phyloP scores from a whole-genome alignment of 2,888 invertebrate genomes.

The Globia sparganii region DNA sequence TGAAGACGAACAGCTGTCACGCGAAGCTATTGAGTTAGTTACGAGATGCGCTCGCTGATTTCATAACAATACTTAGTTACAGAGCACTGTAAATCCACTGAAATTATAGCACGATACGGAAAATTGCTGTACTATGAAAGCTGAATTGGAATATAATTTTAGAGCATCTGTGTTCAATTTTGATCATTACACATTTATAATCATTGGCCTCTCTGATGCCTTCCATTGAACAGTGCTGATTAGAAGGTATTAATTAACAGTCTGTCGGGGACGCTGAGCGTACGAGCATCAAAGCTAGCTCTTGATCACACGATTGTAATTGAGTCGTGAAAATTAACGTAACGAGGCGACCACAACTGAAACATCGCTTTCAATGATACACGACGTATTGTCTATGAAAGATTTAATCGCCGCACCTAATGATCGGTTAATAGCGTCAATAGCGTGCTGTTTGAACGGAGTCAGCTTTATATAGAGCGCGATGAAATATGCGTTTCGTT shows the following conservation, averaged over 20 bases:
- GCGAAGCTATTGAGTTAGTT: constrained; percentile 68
- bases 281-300: constrained; percentile 58
- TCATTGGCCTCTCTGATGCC: constrained; percentile 20
- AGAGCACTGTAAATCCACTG: background rate
- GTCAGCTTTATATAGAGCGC: constrained; percentile 67
- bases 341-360: constrained; percentile 42
- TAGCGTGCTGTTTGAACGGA: constrained; percentile 68
- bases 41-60: constrained; percentile 25
- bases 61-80: background rate
- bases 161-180: constrained; percentile 15
- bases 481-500: constrained; percentile 68
- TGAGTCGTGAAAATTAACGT: constrained; percentile 53
- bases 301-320: constrained; percentile 50
- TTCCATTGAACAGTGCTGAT: constrained; percentile 59
- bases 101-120: constrained; percentile 12
- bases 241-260: constrained; percentile 70
- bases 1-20: constrained; percentile 72
- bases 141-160: constrained; percentile 18
- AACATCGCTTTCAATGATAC: constrained; percentile 47
- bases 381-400: constrained; percentile 59
- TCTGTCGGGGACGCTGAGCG: constrained; percentile 38
- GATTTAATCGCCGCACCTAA: constrained; percentile 67
- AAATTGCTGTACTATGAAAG: constrained; percentile 15
- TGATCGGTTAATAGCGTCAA: constrained; percentile 71
- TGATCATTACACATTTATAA: too few species aligned